phyloP scores from a whole-genome alignment of 2,888 invertebrate genomes.

The Noctua janthe region DNA sequence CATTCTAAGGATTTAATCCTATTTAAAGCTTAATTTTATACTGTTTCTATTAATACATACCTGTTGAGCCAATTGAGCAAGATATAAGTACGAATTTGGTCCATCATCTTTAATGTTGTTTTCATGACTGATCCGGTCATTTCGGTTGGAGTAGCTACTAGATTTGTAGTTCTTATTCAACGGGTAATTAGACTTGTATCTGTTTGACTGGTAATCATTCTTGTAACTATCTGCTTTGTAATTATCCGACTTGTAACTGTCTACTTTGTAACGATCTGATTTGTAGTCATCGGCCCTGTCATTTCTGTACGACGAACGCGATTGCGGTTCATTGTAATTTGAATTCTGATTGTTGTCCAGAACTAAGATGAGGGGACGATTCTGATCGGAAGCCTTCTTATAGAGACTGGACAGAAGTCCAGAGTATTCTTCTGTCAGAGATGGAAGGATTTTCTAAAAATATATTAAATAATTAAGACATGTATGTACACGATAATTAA shows the following conservation, averaged over 20 bases:
- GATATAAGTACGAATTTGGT: constrained; percentile 43
- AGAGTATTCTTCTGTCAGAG: constrained; percentile 49
- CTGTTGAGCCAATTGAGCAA: constrained; percentile 55
- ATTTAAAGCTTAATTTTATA: neutral
- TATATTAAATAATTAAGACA: neutral
- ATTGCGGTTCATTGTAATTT: neutral
- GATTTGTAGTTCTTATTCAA: constrained; percentile 36
- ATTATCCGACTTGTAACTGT: neutral
- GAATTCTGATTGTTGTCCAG: constrained; percentile 51
- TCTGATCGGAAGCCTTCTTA: constrained; percentile 54
- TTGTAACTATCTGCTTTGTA: constrained; percentile 12
- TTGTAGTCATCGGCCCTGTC: constrained; percentile 22
- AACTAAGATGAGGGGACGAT: constrained; percentile 60
- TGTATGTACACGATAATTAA: neutral
- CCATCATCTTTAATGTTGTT: constrained; percentile 30
- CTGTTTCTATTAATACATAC: constrained; percentile 29
- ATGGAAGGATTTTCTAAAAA: constrained; percentile 52
- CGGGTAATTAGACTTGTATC: constrained; percentile 15
- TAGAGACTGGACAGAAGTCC: constrained; percentile 56
- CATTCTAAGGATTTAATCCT: neutral
- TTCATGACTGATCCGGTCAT: constrained; percentile 25
- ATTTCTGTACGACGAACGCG: constrained; percentile 25
- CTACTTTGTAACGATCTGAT: neutral
- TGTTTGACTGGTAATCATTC: constrained; percentile 26
- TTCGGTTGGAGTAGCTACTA: constrained; percentile 22